Evolutionary conservation across 2,797 vertebrate genomes (phyloP).

Genomic region (Pristis pectinata): DNA sequence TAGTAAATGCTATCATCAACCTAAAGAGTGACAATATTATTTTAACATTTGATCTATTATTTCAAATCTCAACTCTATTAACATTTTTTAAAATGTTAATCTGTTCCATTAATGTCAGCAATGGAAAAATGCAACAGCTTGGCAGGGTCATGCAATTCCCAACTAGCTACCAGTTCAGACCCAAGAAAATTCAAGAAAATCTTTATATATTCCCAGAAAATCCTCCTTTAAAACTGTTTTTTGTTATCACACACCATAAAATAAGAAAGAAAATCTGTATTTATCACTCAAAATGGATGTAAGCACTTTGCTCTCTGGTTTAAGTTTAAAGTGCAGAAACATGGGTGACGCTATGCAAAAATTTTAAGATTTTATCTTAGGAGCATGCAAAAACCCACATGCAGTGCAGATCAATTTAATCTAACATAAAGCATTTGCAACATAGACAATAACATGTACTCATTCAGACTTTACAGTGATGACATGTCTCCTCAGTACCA

Average conservation of each 20-base stretch:
- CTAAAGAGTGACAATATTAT: background rate
- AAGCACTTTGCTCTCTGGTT: background rate
- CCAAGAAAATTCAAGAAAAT: background rate
- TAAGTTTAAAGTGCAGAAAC: background rate
- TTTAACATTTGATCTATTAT: background rate
- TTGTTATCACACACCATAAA: background rate
- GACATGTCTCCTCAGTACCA: constrained; percentile 3
- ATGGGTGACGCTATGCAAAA: background rate
- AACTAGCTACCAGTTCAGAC: too few species aligned
- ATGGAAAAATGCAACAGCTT: background rate
- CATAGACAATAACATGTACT: background rate
- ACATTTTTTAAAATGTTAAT: background rate
- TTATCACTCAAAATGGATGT: background rate
- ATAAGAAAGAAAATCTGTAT: background rate
- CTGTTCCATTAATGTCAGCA: background rate
- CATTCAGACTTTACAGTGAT: constrained; percentile 8
- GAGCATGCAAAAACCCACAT: background rate
- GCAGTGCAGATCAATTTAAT: background rate
- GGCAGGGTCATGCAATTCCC: background rate
- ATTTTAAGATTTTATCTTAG: background rate
- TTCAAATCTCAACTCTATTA: background rate
- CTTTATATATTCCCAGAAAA: background rate
- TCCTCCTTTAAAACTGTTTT: background rate
- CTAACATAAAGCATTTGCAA: background rate
- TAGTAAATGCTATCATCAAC: background rate